Evolutionary conservation across 2,888 invertebrate species (phyloP), one percentile per base, ranked within the genome.

Genomic region (Dromius quadrimaculatus): DNA sequence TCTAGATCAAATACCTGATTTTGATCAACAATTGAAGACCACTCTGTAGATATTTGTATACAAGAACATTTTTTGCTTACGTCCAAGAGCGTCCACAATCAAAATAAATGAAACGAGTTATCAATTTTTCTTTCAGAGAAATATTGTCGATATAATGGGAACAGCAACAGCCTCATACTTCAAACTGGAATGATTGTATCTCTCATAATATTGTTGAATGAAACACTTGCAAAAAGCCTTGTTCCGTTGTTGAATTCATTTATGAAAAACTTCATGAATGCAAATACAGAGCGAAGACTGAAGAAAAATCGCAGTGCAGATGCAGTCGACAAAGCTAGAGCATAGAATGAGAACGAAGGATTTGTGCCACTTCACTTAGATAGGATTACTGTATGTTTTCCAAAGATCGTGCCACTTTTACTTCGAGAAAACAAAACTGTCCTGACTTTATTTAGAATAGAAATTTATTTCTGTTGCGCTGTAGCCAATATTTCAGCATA

Each of bases 241-340:
- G 50, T 54, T 23, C 17, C 13, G 28, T 28, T 15, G 28, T 15
- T 54, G 50, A 54, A 54, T 54, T 54, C 50, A 54, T 54, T 54
- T 54, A 54, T 54, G 50, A 54, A 54, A 54, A 54, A 54, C 50
- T 54, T 54, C 50, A 54, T 54, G 50, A 54, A 54, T 54, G 50
- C 50, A 54, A 54, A 54, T 54, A 28, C 50, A 54, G 50, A 15
- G 41, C 41, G 50, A 28, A 54, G 50, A 15, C 15, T 17, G 50
- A 28, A 54, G 50, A 54, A 54, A 54, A 54, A 54, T 54, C 50
- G 32, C 50, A 54, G 20, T n/a, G 47, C 19, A 45, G 45, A 45
- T 20, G 22, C 6, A 45, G 20, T 19, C 28, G 20, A 45, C 45
- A 45, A 20, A 45, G 41, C 41, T 41, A 15, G 41, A 38, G 38